Evolutionary conservation across 2,113 vertebrate genomes (phyloP).

Genomic region (Pseudopipra pipra): DNA sequence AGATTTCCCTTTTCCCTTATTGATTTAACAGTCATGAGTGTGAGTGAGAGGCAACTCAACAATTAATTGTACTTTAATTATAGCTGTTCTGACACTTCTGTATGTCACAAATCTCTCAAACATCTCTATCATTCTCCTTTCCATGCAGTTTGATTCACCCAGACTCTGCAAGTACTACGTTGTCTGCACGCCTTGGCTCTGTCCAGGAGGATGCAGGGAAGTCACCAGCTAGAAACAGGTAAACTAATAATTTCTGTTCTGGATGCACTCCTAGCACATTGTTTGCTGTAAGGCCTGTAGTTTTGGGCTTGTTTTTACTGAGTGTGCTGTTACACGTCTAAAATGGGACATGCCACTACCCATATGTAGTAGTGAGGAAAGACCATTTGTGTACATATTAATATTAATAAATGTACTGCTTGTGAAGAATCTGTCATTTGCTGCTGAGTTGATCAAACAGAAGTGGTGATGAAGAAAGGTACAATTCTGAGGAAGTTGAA

Average conservation of each 20-base stretch:
- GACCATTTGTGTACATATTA: neutral
- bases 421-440: neutral
- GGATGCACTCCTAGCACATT: neutral
- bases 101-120: neutral
- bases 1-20: neutral
- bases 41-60: neutral
- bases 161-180: conserved; percentile 82
- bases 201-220: conserved; percentile 94
- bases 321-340: neutral
- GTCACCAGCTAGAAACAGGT: conserved; percentile 94
- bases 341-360: neutral
- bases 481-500: neutral
- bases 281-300: neutral
- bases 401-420: neutral
- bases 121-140: neutral
- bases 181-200: conserved; percentile 83
- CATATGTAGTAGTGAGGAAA: neutral
- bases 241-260: neutral
- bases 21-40: neutral
- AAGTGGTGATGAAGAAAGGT: neutral
- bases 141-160: conserved; percentile 88
- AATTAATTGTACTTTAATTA: neutral
- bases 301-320: neutral
- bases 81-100: neutral
- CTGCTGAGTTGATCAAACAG: neutral